A percentile compares a stretch with the other conserved stretches of the same genome.
phyloP scores from a whole-genome alignment of 2,797 vertebrate genomes.

The Danio aesculapii region DNA sequence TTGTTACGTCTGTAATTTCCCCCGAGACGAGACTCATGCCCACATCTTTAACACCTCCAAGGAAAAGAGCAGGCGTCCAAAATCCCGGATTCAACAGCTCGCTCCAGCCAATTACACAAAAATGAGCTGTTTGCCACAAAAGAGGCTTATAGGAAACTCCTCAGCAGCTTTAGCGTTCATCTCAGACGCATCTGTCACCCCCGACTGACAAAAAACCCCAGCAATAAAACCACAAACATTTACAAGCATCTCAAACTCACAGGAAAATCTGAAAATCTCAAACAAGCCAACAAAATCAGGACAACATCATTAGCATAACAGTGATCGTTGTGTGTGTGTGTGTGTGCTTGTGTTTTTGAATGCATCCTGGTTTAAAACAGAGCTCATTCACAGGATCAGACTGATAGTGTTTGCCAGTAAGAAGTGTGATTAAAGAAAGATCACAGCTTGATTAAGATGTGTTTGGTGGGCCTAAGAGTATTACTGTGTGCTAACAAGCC shows the following conservation, averaged over 20 bases:
- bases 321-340: background rate
- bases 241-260: too few species aligned
- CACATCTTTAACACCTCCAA: background rate
- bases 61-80: slow-evolving; percentile 63
- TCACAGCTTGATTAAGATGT: slow-evolving; percentile 80
- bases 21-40: background rate
- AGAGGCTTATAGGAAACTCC: slow-evolving; percentile 70
- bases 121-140: slow-evolving; percentile 81
- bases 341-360: too few species aligned
- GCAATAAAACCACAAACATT: background rate
- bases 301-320: background rate
- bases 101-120: slow-evolving; percentile 75
- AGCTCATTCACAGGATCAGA: slow-evolving; percentile 38
- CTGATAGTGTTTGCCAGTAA: slow-evolving; percentile 81
- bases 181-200: slow-evolving; percentile 66
- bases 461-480: slow-evolving; percentile 78
- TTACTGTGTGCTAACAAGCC: slow-evolving; percentile 75
- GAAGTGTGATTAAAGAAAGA: slow-evolving; percentile 78
- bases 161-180: slow-evolving; percentile 53
- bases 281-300: too few species aligned
- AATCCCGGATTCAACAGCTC: slow-evolving; percentile 73
- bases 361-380: slow-evolving; percentile 22
- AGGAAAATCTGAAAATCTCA: too few species aligned
- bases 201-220: background rate
- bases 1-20: background rate